These are phyloP conservation scores for Cheilosia impressa DNA, from an alignment of 2,888 invertebrate genomes.

Conservation along the genomic window DNA sequence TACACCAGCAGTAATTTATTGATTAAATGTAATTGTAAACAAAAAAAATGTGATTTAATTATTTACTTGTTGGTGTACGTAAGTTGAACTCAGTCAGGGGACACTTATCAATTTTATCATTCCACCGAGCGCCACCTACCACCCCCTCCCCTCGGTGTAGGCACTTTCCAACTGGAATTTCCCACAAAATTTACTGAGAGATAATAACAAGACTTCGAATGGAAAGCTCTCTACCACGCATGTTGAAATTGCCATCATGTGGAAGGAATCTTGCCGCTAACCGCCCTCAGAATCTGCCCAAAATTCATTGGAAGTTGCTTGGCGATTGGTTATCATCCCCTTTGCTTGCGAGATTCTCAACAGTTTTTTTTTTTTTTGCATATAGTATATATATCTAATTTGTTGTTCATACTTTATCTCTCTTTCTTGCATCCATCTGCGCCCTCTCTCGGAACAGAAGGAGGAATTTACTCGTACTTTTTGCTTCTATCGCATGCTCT, in stretches of 20 bases:
- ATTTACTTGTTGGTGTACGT: slow-evolving; percentile 8
- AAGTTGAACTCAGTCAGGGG: slow-evolving; percentile 13
- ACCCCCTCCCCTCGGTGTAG: slow-evolving; percentile 5
- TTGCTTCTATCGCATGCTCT: slow-evolving; percentile 41
- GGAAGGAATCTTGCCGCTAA: slow-evolving; percentile 56
- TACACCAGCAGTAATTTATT: slow-evolving; percentile 43
- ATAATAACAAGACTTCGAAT: slow-evolving; percentile 51
- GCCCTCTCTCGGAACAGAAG: slow-evolving; percentile 59
- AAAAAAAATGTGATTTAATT: slow-evolving; percentile 51
- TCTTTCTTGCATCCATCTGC: slow-evolving; percentile 71
- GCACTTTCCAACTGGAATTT: slow-evolving; percentile 54
- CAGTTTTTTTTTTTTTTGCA: slow-evolving; percentile 55
- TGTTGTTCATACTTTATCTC: slow-evolving; percentile 56
- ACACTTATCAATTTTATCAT: slow-evolving; percentile 32
- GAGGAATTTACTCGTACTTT: slow-evolving; percentile 51
- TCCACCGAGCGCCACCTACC: background rate
- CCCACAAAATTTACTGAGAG: slow-evolving; percentile 17
- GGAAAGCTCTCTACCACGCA: slow-evolving; percentile 63
- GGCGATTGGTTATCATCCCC: slow-evolving; percentile 74
- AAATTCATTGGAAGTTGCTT: slow-evolving; percentile 69
- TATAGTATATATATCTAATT: background rate
- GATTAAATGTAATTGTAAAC: slow-evolving; percentile 38
- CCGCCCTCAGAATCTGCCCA: slow-evolving; percentile 67
- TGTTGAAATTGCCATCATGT: slow-evolving; percentile 47
- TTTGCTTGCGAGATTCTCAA: slow-evolving; percentile 65